A percentile compares a stretch with the other conserved stretches of the same genome.
Evolutionary conservation across 2,113 vertebrate species (phyloP).

Genomic region (Picathartes gymnocephalus): DNA sequence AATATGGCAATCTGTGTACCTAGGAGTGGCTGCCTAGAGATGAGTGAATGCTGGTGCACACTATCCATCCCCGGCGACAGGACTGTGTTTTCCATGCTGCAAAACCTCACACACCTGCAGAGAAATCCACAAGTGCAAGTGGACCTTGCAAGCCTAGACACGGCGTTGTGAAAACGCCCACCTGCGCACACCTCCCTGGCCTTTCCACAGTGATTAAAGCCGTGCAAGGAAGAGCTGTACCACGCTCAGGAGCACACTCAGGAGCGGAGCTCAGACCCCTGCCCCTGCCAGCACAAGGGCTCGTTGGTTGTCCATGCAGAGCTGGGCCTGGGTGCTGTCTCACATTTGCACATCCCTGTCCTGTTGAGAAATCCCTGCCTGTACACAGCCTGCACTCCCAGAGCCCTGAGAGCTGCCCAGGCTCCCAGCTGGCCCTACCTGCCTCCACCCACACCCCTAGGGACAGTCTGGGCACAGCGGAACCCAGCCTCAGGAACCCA

Average conservation of each 20-base stretch:
- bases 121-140: not conserved
- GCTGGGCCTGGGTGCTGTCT: not conserved
- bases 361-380: not conserved
- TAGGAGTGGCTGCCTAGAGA: not conserved
- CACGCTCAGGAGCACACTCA: not conserved
- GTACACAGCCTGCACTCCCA: not conserved
- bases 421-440: not conserved
- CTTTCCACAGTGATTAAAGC: not conserved
- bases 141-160: not conserved
- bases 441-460: not conserved
- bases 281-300: not conserved
- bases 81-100: not conserved
- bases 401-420: not conserved
- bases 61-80: not conserved
- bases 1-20: not conserved
- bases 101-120: not conserved
- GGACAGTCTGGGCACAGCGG: not conserved
- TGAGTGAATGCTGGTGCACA: not conserved
- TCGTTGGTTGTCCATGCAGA: not conserved
- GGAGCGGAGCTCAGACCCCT: not conserved
- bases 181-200: not conserved
- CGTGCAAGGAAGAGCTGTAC: not conserved
- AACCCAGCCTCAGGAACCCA: not conserved
- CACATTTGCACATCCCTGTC: not conserved
- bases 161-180: not conserved